These are phyloP conservation scores for Xylota sylvarum DNA, from an alignment of 2,888 invertebrate species.

Conservation along the genomic window DNA sequence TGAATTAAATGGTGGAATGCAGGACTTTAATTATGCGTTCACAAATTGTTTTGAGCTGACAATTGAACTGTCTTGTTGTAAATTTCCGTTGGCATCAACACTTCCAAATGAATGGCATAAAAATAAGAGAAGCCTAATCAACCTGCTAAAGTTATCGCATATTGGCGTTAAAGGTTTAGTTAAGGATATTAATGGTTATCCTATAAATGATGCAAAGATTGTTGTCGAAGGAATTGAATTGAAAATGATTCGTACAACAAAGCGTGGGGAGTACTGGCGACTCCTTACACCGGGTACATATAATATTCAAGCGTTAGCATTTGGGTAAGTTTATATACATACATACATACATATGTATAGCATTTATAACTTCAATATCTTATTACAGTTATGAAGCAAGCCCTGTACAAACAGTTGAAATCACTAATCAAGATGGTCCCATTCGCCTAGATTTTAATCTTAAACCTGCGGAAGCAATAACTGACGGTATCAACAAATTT, in stretches of 20 bases:
- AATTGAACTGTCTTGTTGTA: constrained; percentile 97
- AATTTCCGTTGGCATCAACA: constrained; percentile 91
- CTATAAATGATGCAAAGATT: constrained; percentile 89
- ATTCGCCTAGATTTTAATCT: constrained; percentile 83
- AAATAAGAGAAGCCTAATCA: constrained; percentile 94
- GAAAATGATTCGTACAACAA: constrained; percentile 92
- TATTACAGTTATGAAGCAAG: constrained; percentile 86
- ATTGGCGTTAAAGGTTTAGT: constrained; percentile 88
- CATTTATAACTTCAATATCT: not conserved
- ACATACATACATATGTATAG: not conserved
- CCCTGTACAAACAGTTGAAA: constrained; percentile 81
- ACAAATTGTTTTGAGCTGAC: constrained; percentile 99
- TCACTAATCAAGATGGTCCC: constrained; percentile 83
- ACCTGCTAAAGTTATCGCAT: constrained; percentile 93
- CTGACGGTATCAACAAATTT: constrained; percentile 84
- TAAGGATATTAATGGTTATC: constrained; percentile 84
- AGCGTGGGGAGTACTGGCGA: constrained; percentile 97
- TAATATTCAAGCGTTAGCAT: constrained; percentile 89
- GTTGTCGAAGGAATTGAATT: constrained; percentile 90
- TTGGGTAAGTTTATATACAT: constrained; percentile 88
- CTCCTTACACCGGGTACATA: constrained; percentile 95
- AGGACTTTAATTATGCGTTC: constrained; percentile 98
- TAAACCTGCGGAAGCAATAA: constrained; percentile 82
- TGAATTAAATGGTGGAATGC: constrained; percentile 96
- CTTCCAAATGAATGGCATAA: constrained; percentile 92